Conservation (phyloP, 2,113 vertebrate genomes). For the Tringa solitaria region DNA sequence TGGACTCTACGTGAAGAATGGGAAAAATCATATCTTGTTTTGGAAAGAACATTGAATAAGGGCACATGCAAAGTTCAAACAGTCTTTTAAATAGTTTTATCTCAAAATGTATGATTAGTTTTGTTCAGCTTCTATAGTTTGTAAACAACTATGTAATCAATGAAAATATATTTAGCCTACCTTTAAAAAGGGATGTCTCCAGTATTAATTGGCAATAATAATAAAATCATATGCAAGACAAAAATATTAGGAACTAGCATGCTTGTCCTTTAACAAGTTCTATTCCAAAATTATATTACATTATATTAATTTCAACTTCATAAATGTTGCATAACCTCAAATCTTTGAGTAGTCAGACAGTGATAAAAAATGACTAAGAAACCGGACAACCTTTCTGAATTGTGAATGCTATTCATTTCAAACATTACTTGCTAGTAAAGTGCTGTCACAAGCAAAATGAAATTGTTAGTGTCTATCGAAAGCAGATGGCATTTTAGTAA, state of each 20-base stretch:
- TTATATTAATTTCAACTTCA: constrained; percentile 59
- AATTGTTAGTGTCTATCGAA: constrained; percentile 41
- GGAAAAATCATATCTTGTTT: background rate
- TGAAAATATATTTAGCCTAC: constrained; percentile 63
- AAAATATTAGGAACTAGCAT: constrained; percentile 62
- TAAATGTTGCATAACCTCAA: constrained; percentile 54
- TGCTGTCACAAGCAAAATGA: constrained; percentile 59
- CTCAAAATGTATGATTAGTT: constrained; percentile 45
- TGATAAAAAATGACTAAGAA: constrained; percentile 46
- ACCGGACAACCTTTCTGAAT: background rate
- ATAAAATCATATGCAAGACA: constrained; percentile 62
- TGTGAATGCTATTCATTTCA: constrained; percentile 46
- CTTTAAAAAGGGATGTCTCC: constrained; percentile 48
- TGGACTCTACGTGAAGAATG: background rate
- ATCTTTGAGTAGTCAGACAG: constrained; percentile 27
- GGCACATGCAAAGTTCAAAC: constrained; percentile 62
- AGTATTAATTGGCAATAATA: constrained; percentile 46
- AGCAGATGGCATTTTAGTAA: constrained; percentile 49
- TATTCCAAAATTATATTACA: constrained; percentile 59
- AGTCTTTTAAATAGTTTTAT: background rate
- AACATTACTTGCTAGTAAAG: constrained; percentile 46
- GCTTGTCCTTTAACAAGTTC: constrained; percentile 56
- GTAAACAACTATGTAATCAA: constrained; percentile 52
- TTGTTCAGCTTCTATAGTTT: constrained; percentile 20
- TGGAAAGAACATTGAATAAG: constrained; percentile 35